A percentile compares a stretch with the other conserved stretches of the same genome.
These are phyloP conservation scores for Anguilla pacifica DNA, from an alignment of 2,797 vertebrate species.

Conservation along the genomic window DNA sequence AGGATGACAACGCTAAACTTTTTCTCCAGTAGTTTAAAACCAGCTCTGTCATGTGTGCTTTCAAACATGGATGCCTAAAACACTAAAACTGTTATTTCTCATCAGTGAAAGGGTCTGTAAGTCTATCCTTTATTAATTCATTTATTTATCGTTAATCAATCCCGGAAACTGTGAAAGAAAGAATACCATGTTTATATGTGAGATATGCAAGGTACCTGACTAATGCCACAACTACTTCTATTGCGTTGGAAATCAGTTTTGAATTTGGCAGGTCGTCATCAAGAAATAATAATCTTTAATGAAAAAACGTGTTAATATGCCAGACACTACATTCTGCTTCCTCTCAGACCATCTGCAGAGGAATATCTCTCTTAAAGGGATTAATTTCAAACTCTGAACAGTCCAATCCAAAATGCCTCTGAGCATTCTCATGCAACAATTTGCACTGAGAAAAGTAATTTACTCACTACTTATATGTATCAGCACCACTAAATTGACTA, in stretches of 20 bases:
- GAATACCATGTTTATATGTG: neutral
- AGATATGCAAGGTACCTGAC: neutral
- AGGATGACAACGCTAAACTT: conserved; percentile 16
- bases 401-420: neutral
- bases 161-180: neutral
- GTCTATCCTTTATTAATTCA: neutral
- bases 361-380: neutral
- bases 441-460: neutral
- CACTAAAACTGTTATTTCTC: neutral
- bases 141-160: neutral
- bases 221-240: neutral
- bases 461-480: neutral
- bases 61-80: neutral
- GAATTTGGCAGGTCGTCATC: conserved; percentile 6
- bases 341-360: neutral
- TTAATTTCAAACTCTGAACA: neutral
- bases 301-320: neutral
- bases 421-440: neutral
- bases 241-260: neutral
- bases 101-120: neutral
- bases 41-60: neutral
- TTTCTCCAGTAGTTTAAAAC: neutral
- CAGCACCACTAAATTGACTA: neutral
- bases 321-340: neutral
- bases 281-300: neutral